Percentiles rank a stretch among this genome's conserved stretches.
Evolutionary conservation across 2,888 invertebrate species (phyloP).

Genomic region (Pammene aurita): DNA sequence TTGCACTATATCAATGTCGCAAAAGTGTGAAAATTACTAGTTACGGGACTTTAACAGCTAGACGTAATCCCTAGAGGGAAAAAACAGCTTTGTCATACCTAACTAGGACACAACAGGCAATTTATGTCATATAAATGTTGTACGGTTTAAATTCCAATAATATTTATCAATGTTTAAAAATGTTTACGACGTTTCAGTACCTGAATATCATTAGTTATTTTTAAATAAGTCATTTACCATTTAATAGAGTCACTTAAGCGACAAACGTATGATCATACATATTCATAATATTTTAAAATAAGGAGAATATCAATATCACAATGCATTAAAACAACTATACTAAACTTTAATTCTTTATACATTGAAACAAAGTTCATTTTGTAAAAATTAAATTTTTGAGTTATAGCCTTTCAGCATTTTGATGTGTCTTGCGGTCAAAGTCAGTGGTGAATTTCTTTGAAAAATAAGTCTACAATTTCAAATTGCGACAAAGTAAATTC

Average conservation of each 20-base stretch:
- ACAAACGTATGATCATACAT: conserved; percentile 45
- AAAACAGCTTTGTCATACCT: conserved; percentile 11
- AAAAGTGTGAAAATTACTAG: conserved; percentile 18
- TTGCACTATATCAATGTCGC: not conserved
- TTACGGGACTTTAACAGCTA: not conserved
- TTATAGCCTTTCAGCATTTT: conserved; percentile 23
- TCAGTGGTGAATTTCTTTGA: conserved; percentile 57
- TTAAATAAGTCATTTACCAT: conserved; percentile 29
- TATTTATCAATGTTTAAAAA: too few species aligned
- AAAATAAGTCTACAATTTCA: conserved; percentile 53
- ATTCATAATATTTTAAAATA: conserved; percentile 52
- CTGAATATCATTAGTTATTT: conserved; percentile 16
- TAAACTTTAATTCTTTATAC: not conserved
- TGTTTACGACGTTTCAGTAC: not conserved
- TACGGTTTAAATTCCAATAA: too few species aligned
- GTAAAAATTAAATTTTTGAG: not conserved
- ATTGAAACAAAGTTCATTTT: not conserved
- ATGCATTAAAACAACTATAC: not conserved
- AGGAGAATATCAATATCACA: conserved; percentile 47
- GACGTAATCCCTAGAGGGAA: not conserved
- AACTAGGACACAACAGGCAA: not conserved
- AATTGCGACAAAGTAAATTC: conserved; percentile 42
- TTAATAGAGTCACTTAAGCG: conserved; percentile 39
- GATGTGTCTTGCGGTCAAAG: conserved; percentile 56
- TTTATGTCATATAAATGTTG: not conserved